Evolutionary conservation across 2,113 vertebrate species (phyloP), one percentile per base, ranked within the genome.

Genomic region (Beaufortia kweichowensis): DNA sequence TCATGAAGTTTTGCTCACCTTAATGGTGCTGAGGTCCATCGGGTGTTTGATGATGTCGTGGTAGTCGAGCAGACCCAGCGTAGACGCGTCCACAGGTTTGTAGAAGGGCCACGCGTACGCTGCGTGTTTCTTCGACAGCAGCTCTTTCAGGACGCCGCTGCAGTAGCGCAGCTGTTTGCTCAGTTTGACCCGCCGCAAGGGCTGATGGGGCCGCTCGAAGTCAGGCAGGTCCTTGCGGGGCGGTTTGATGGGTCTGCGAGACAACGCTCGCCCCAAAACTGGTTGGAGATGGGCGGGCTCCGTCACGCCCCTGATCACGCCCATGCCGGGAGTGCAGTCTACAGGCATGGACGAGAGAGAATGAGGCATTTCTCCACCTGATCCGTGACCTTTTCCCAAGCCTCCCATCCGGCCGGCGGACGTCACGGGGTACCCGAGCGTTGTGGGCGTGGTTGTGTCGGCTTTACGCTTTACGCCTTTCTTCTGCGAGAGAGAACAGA

Each of bases 61-160:
- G 81, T 98, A 98, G 84, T 98, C 96, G 3, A 97, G 96, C 1
- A 98, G 92, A 3, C 94, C 94, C 35, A 98, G 90, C 0, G 94
- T 91, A 0, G 93, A 91, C 5, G 94, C 94, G 1, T 98, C 96
- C 28, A 98, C 96, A 0, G 96, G 96, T 5, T 94, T 95, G 91
- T 98, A 98, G 89, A 98, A 98, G 31, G 96, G 96, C 96, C 96
- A 98, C 4, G 95, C 96, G 26, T 96, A 97, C 6, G 91, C 95
- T 0, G 94, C 94, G 1, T 98, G 96, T 76, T 98, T 97, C 88
- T 98, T 98, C 12, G 94, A 95, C 2, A 98, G 87, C 78, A 98
- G 89, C 75, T 98, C 96, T 78, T 98, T 98, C 28, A 98, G 89
- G 80, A 98, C 93, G 39, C 93, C 94, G 6, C 92, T 96, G 90